Evolutionary conservation across 1,140 invertebrate genomes (phyloP), one percentile per base, ranked within the genome.

Genomic region (Aleiodes sp.): DNA sequence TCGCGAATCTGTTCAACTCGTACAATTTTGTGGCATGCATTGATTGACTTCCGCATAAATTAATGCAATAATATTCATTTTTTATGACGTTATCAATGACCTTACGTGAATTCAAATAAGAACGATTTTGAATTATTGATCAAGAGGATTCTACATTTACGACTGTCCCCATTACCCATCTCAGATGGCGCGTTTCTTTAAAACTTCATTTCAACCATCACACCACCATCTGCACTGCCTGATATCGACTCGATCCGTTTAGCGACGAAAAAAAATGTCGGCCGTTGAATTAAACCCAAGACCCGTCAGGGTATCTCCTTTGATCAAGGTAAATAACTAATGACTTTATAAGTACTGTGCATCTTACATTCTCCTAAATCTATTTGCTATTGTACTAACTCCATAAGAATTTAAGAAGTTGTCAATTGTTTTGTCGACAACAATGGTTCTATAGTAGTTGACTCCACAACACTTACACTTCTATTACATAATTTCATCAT

Each of bases 281-380:
- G 63, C 80, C 26, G 74, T 66, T 19, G 77, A 79, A 68, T 68
- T 80, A 41, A 76, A 74, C 46, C 78, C 81, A 4, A 76, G 72
- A 64, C 92, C 92, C 75, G 85, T 93, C 66, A 87, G 90, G 73
- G 90, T 93, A 71, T 92, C 92, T 19, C 91, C 92, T 41, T 79
- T 93, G 21, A 94, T 93, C 77, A 92, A 90, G 86, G 91, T 92
- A 87, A 86, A 65, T 70, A 2, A 14, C 19, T 24, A 46, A 67
- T n/a, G n/a, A n/a, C n/a, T n/a, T n/a, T n/a, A n/a, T n/a, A n/a
- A n/a, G n/a, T n/a, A n/a, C n/a, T n/a, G n/a, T n/a, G n/a, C 37
- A 68, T 66, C 29, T 75, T 1, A 26, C 60, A 21, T 21, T 59
- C 12, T 60, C 65, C 1, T 12, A 57, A 66, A 14, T 60, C 39